Conservation (phyloP, 2,888 invertebrate genomes). For the Myathropa florea region DNA sequence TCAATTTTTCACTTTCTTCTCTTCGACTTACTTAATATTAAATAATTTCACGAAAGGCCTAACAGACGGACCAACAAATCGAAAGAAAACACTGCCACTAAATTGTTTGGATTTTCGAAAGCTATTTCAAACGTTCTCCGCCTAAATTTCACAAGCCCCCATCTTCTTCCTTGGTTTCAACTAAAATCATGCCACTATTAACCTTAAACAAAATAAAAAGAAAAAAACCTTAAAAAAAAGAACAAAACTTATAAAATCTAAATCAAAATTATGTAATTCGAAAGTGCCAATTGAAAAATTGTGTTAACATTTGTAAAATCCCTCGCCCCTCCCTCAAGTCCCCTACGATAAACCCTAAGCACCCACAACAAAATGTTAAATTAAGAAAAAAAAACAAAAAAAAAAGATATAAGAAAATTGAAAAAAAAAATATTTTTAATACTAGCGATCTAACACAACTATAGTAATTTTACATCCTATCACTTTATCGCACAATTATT, state of each 20-base stretch:
- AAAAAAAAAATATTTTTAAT: constrained; percentile 34
- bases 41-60: constrained; percentile 1
- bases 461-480: constrained; percentile 65
- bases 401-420: constrained; percentile 17
- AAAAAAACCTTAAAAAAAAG: constrained; percentile 13
- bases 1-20: neutral
- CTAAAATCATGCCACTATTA: constrained; percentile 68
- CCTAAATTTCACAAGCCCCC: neutral
- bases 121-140: neutral
- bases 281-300: constrained; percentile 71
- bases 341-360: constrained; percentile 8
- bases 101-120: constrained; percentile 9
- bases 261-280: constrained; percentile 63
- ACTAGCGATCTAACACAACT: constrained; percentile 60
- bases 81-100: constrained; percentile 61
- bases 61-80: constrained; percentile 43
- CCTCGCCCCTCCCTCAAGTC: neutral
- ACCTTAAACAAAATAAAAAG: constrained; percentile 6
- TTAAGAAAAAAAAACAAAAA: constrained; percentile 31
- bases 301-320: constrained; percentile 66
- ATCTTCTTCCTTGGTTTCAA: neutral
- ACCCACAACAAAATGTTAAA: constrained; percentile 2
- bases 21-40: neutral
- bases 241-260: constrained; percentile 24
- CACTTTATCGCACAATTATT: constrained; percentile 71